phyloP scores from a whole-genome alignment of 2,888 invertebrate species.

The Halocaridina rubra region DNA sequence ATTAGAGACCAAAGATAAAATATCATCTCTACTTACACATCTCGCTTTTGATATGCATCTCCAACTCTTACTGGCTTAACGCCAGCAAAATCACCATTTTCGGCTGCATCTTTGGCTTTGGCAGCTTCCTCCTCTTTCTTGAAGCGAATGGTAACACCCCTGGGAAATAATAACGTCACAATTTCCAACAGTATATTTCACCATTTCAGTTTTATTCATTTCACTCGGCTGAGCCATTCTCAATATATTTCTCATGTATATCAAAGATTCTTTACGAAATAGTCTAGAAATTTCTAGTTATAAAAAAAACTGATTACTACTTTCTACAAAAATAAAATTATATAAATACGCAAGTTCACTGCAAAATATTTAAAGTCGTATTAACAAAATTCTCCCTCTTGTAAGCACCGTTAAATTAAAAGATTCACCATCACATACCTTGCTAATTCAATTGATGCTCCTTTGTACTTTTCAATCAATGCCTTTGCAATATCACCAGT shows the following conservation, averaged over 20 bases:
- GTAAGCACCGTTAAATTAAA: too few species aligned
- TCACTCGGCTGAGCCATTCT: too few species aligned
- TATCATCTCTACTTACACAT: too few species aligned
- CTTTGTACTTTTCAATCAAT: neutral
- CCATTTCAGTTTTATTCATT: neutral
- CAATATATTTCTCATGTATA: too few species aligned
- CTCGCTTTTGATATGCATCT: too few species aligned
- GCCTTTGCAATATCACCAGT: neutral
- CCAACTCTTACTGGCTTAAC: neutral
- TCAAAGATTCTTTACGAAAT: neutral
- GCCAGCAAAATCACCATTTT: neutral
- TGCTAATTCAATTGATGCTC: neutral
- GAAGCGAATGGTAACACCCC: neutral
- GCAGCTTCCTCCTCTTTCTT: neutral
- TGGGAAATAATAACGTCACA: neutral
- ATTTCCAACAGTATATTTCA: neutral
- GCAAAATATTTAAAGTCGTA: too few species aligned
- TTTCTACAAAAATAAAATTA: neutral
- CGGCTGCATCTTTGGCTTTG: neutral
- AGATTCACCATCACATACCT: neutral
- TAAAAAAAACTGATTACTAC: neutral
- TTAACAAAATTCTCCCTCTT: too few species aligned
- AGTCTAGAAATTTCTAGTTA: neutral
- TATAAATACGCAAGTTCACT: neutral
- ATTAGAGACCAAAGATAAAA: neutral